Evolutionary conservation across 64 coral and sea anemone species (phyloP), one percentile per base, ranked within the genome.

Genomic region (Stichodactyla mertensii): DNA sequence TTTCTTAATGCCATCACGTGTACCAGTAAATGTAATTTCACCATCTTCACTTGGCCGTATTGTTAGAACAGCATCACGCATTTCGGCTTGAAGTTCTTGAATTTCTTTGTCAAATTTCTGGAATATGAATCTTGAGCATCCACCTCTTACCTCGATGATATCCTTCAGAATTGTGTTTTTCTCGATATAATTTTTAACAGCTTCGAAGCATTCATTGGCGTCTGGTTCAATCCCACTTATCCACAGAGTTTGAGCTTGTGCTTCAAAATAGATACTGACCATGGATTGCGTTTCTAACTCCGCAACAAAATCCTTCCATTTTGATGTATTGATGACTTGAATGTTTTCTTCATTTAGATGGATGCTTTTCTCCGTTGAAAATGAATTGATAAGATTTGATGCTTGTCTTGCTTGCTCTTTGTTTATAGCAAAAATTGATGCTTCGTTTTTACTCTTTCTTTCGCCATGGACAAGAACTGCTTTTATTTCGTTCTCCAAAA

Each of bases 231-330:
- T 61, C 14, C 89, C 89, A 9, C 89, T 54, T 0, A 90, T 57
- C 89, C 89, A 86, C 13, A 90, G 52, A 7, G 69, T 90, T 18
- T n/a, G 66, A 31, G 28, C 28, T 7, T 59, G 24, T 51, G 52
- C n/a, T 19, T 93, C 87, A 15, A 55, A 83, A 16, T 78, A 14
- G 13, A 93, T 57, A 12, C 57, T 83, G 16, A 85, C 91, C 52
- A 79, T 79, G 52, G 28, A 31, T 31, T 31, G 28, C 28, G 28
- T 31, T 31, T 31, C 28, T 31, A 31, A 31, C 28, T 31, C 28
- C 28, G 28, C 28, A 31, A 69, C 71, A 19, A 94, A 84, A 16
- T 71, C 15, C 57, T n/a, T 91, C 93, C 93, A 95, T 82, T 88
- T 67, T 36, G 55, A 15, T 0, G 4, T 82, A 12, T 52, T 19